Evolutionary conservation across 2,888 invertebrate species (phyloP), one percentile per base, ranked within the genome.

Genomic region (Platycnemis pennipes): DNA sequence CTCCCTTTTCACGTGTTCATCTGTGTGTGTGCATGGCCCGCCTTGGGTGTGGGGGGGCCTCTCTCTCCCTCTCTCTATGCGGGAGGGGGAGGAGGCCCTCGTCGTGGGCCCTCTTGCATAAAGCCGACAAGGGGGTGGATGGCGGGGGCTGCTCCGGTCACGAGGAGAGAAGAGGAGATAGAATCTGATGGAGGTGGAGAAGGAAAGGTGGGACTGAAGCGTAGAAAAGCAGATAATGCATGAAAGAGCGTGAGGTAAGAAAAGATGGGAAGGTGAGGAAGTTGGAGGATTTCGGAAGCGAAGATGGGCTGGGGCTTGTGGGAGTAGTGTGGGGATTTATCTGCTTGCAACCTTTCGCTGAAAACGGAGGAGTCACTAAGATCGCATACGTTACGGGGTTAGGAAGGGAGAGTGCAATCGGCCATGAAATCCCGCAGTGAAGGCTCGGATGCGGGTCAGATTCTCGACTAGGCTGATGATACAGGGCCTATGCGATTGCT

Each of bases 1-100:
- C 37, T 77, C 37, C 37, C 77, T 77, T 77, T 77, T 77, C 37
- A 77, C 77, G 77, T 77, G 77, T 77, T 31, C 77, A 77, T 26
- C 77, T 13, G 31, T 77, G 16, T 37, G 77, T 37, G 37, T 37
- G 77, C 37, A 16, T 37, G 37, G 8, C 13, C 16, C 31, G 37
- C 63, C 3, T 5, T 37, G 37, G 2, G 77, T 37, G 37, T 37
- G 77, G n/a, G 77, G 22, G 77, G 16, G 13, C 31, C 13, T 37
- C 77, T 37, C 13, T 49, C 49, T 11, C 49, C 49, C 19, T 49
- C 13, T 19, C n/a, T 26, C 77, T 31, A 26, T 37, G 5, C 11
- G 77, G 77, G 26, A 37, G 37, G 16, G 31, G 37, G 31, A 19
- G 49, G 19, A 49, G 49, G 49, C 2, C 31, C 63, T 77, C 77